Base-by-base conservation (phyloP, 2,113 vertebrate species). In the Neotragus moschatus region DNA sequence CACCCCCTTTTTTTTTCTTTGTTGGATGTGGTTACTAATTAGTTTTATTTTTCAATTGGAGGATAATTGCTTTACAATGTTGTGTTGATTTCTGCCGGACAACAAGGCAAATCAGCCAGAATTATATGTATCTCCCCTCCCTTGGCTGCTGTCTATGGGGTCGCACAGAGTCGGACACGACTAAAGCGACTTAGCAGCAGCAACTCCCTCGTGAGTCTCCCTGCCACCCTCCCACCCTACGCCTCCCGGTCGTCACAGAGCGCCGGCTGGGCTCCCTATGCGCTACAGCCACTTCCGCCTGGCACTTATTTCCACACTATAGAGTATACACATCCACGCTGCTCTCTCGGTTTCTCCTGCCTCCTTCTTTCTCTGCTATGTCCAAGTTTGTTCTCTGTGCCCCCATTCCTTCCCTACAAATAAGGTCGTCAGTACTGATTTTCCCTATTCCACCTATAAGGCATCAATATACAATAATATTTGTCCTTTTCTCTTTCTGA, bases 201-300 rank as follows among this genome's bases (percentile, higher is more conserved):
- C n/a, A n/a, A n/a, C n/a, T n/a, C n/a, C n/a, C 63, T 36, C n/a
- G 5, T 11, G 63, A 36, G n/a, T 17, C n/a, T 36, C 63, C n/a
- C n/a, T 36, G 7, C 63, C 33, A 19, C 63, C 16, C 33, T n/a
- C 63, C 14, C 3, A 33, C 61, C 30, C 63, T 11, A 2, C 2
- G 1, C 63, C 63, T 1, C 17, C 11, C 2, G n/a, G 63, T 21
- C 17, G 1, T 70, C 63, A 11, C n/a, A 11, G n/a, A 11, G 63
- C 2, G 0, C n/a, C 9, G 4, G n/a, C 63, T 36, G n/a, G n/a
- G 63, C 63, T 21, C n/a, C n/a, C 19, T 23, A 4, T 23, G 63
- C 63, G 0, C 9, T 5, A 6, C 19, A 23, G n/a, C 10, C 0
- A n/a, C 66, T 70, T 12, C n/a, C 4, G 3, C 2, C 63, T 10